Evolutionary conservation across 1,140 invertebrate genomes (phyloP).

Genomic region (Drosophila eugracilis): DNA sequence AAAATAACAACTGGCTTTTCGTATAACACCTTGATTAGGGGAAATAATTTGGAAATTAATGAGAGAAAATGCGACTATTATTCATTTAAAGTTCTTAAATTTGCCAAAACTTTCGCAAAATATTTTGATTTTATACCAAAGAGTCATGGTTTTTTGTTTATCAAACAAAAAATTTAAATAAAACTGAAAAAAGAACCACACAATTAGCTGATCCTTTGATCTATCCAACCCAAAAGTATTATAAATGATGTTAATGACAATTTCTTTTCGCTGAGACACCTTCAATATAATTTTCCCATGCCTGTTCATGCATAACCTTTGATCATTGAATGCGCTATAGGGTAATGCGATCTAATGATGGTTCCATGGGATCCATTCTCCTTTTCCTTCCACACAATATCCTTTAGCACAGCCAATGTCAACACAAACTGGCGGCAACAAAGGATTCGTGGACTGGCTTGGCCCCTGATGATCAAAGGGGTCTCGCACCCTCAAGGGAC

Average conservation of each 20-base stretch:
- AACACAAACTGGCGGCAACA: constrained; percentile 38
- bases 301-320: constrained; percentile 65
- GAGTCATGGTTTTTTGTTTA: background rate
- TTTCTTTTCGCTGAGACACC: constrained; percentile 9
- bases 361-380: constrained; percentile 36
- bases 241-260: constrained; percentile 37
- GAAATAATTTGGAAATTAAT: background rate
- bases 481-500: constrained; percentile 48
- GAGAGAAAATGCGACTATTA: background rate
- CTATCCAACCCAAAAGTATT: background rate
- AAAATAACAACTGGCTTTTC: background rate
- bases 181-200: background rate
- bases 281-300: constrained; percentile 62
- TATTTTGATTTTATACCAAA: background rate
- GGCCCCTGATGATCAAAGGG: constrained; percentile 43
- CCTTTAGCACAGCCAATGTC: constrained; percentile 36
- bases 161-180: background rate
- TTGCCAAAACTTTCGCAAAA: too few species aligned
- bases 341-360: constrained; percentile 44
- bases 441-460: constrained; percentile 29
- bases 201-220: constrained; percentile 2
- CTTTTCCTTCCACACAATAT: constrained; percentile 8
- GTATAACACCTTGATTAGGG: background rate
- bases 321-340: constrained; percentile 42
- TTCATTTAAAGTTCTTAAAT: too few species aligned